Conservation (phyloP, 2,888 invertebrate species). For the Microdon myrmicae region DNA sequence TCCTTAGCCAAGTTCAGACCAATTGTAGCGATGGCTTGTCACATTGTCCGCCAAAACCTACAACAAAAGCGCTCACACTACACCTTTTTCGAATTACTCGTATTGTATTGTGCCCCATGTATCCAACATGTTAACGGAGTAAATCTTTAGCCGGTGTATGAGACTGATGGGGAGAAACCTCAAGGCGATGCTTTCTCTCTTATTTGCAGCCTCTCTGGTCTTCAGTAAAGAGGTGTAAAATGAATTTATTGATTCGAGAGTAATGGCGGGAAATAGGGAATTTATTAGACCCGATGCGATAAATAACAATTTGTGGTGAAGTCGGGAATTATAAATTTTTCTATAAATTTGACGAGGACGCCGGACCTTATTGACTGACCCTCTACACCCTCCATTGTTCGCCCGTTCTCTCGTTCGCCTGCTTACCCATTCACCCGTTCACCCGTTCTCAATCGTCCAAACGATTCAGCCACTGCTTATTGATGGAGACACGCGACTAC, state of each 20-base stretch:
- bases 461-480: too few species aligned
- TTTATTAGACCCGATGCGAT: slow-evolving; percentile 46
- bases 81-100: too few species aligned
- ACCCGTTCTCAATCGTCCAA: background rate
- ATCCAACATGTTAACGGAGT: too few species aligned
- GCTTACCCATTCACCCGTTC: background rate
- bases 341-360: slow-evolving; percentile 36
- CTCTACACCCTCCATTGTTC: background rate
- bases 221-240: slow-evolving; percentile 47
- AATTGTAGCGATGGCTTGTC: slow-evolving; percentile 50
- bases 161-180: too few species aligned
- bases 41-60: slow-evolving; percentile 46
- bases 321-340: slow-evolving; percentile 45
- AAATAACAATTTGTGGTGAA: slow-evolving; percentile 51
- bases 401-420: background rate
- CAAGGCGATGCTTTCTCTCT: slow-evolving; percentile 3
- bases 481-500: too few species aligned
- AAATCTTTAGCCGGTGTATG: too few species aligned
- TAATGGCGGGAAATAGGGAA: slow-evolving; percentile 49
- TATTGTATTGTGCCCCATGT: too few species aligned
- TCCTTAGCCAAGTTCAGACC: slow-evolving; percentile 19
- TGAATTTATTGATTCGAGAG: slow-evolving; percentile 50
- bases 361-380: background rate
- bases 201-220: slow-evolving; percentile 8
- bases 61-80: slow-evolving; percentile 40